These are phyloP conservation scores for Petrophora chlorosata DNA, from an alignment of 2,888 invertebrate genomes.

Conservation along the genomic window DNA sequence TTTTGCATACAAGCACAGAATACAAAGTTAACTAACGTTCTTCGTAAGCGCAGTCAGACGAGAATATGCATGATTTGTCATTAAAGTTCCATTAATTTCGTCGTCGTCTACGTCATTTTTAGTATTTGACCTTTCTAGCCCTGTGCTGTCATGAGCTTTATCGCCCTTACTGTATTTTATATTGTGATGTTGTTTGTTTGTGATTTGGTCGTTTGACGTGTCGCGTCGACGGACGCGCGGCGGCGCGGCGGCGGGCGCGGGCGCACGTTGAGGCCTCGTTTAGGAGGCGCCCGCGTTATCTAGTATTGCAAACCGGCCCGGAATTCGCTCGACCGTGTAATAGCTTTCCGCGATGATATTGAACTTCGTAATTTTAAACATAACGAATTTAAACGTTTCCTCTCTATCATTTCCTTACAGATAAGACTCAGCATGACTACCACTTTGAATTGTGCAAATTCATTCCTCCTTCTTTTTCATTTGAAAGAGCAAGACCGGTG, in stretches of 20 bases:
- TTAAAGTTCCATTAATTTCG: too few species aligned
- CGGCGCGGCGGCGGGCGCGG: constrained; percentile 28
- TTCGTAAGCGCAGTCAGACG: too few species aligned
- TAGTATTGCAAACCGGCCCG: constrained; percentile 56
- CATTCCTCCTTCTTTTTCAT: too few species aligned
- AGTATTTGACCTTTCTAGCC: too few species aligned
- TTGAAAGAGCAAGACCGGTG: too few species aligned
- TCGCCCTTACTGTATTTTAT: constrained; percentile 13
- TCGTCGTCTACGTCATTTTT: not conserved
- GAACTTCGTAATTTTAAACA: constrained; percentile 41
- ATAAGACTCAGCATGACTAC: too few species aligned
- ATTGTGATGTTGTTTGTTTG: constrained; percentile 60
- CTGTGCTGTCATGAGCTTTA: too few species aligned
- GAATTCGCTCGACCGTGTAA: constrained; percentile 70
- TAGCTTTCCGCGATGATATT: constrained; percentile 56
- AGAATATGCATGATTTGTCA: too few species aligned
- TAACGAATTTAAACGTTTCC: constrained; percentile 1
- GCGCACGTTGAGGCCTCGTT: constrained; percentile 63
- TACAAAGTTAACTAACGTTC: too few species aligned
- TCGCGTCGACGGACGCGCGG: constrained; percentile 8
- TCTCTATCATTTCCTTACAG: too few species aligned
- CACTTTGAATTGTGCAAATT: too few species aligned
- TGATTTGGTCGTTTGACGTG: constrained; percentile 48
- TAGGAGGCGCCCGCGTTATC: constrained; percentile 75
- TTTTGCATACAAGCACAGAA: too few species aligned